These are phyloP conservation scores for Gobius niger DNA, from an alignment of 2,113 vertebrate genomes.

Conservation along the genomic window DNA sequence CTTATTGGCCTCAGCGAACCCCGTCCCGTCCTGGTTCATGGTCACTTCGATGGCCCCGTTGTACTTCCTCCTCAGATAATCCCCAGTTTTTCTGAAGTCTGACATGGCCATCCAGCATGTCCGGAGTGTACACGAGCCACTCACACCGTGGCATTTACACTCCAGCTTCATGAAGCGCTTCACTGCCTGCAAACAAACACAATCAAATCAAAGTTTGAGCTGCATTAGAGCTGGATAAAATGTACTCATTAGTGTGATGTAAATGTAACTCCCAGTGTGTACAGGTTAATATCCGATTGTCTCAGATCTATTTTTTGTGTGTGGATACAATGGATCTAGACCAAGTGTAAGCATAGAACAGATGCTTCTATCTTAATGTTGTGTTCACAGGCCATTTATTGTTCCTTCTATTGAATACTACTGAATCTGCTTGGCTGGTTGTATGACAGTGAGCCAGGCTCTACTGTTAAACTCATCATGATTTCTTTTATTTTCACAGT, in stretches of 20 bases:
- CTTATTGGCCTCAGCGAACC: constrained; percentile 92
- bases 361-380: not conserved
- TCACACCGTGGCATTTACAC: constrained; percentile 97
- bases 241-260: no score
- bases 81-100: constrained; percentile 94
- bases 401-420: not conserved
- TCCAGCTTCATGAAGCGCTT: constrained; percentile 96
- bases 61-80: constrained; percentile 92
- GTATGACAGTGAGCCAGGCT: not conserved
- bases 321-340: not conserved
- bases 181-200: constrained; percentile 81
- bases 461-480: not conserved
- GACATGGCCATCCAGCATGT: constrained; percentile 97
- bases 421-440: not conserved
- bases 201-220: no score
- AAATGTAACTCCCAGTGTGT: not conserved
- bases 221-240: not conserved
- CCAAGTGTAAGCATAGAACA: not conserved
- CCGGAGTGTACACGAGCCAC: constrained; percentile 93
- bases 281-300: not conserved
- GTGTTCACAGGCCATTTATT: not conserved
- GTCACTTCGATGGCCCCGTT: constrained; percentile 96
- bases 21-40: constrained; percentile 94
- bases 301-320: not conserved
- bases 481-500: not conserved